These are phyloP conservation scores for Solen grandis DNA, from an alignment of 1,140 invertebrate genomes.

Conservation along the genomic window DNA sequence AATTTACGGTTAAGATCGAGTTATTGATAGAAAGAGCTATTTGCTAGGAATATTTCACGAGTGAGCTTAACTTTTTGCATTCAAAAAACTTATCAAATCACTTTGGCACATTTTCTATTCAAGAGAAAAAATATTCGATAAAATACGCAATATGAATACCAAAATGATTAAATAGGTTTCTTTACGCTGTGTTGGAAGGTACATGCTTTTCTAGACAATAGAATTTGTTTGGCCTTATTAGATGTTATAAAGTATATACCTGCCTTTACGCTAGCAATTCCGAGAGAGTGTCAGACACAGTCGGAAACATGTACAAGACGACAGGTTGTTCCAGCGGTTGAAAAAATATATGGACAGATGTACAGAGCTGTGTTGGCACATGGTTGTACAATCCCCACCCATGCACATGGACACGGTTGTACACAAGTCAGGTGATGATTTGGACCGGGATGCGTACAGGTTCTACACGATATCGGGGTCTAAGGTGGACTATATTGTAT, in stretches of 20 bases:
- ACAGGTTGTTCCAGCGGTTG: constrained; percentile 19
- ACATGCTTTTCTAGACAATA: background rate
- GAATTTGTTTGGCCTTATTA: background rate
- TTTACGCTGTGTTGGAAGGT: background rate
- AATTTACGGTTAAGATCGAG: background rate
- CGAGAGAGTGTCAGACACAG: constrained; percentile 15
- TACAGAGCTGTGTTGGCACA: constrained; percentile 42
- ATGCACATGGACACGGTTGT: constrained; percentile 15
- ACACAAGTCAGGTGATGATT: constrained; percentile 15
- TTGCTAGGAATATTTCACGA: background rate
- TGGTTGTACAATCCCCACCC: constrained; percentile 33
- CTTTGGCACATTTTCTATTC: no score
- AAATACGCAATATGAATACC: no score
- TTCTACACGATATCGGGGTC: constrained; percentile 26
- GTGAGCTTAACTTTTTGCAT: no score
- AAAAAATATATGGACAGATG: constrained; percentile 40
- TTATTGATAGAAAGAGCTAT: background rate
- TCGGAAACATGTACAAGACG: constrained; percentile 10
- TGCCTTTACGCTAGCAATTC: no score
- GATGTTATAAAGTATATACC: constrained; percentile 29
- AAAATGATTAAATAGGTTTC: background rate
- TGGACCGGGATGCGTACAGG: constrained; percentile 35
- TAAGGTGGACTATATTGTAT: constrained; percentile 39
- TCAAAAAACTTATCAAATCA: no score
- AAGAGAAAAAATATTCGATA: no score